These are phyloP conservation scores for Pherbina coryleti DNA, from an alignment of 2,888 invertebrate genomes.

Conservation along the genomic window DNA sequence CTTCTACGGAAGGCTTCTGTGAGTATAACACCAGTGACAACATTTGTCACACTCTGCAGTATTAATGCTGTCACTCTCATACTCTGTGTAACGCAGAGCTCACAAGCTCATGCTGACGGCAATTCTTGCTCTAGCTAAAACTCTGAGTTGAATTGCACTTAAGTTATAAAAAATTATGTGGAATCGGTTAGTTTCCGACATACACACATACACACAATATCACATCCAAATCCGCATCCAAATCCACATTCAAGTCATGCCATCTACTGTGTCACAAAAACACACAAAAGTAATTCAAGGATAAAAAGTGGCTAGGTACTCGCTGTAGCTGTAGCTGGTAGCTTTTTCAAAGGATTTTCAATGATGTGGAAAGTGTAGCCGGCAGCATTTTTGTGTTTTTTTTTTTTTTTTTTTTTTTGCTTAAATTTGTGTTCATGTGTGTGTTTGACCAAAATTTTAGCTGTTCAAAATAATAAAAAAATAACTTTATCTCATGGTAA, in stretches of 20 bases:
- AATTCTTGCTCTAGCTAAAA: too few species aligned
- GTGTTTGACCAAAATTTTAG: background rate
- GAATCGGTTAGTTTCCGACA: background rate
- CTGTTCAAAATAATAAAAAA: background rate
- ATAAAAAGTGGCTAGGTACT: background rate
- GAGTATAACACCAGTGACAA: background rate
- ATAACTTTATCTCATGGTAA: background rate
- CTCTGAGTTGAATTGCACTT: background rate
- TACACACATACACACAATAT: too few species aligned
- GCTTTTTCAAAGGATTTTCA: conserved; percentile 1
- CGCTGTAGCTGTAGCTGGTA: background rate
- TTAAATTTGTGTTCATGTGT: background rate
- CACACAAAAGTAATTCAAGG: background rate
- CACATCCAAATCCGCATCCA: background rate
- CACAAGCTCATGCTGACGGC: too few species aligned
- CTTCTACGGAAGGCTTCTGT: background rate
- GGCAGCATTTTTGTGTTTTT: too few species aligned
- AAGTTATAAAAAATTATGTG: background rate
- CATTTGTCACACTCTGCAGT: too few species aligned
- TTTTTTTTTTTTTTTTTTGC: too few species aligned
- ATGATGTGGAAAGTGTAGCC: background rate
- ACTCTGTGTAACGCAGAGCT: too few species aligned
- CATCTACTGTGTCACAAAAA: background rate
- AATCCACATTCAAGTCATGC: background rate
- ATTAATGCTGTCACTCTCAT: too few species aligned